Base-by-base conservation (phyloP, 2,797 vertebrate genomes). In the Otus scops region DNA sequence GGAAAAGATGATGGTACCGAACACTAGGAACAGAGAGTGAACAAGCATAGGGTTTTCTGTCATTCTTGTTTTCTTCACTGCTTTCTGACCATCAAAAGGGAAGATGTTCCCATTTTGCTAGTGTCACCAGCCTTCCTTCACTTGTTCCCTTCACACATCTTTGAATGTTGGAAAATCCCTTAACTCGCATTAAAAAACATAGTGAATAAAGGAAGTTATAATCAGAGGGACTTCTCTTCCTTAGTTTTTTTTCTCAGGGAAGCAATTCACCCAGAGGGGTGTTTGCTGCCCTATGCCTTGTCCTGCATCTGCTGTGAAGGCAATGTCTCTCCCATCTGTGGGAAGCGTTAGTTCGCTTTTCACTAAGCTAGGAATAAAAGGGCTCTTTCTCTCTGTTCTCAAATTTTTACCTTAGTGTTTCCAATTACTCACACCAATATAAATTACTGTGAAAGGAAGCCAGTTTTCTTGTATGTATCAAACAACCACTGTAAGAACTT, bases 191-290 rank as follows among this genome's bases (percentile, higher is more conserved):
- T 48, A n/a, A 83, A 92, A 88, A 26, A 0, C 32, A 71, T 7
- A 45, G 11, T 22, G 26, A 88, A n/a, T 8, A 36, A 45, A 63
- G 32, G 10, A 65, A 57, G 7, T 41, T 47, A 21, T 36, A 50
- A 13, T 32, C 39, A 74, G 43, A 91, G 17, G 3, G 9, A 22
- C 6, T 65, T 81, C 9, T 85, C 11, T 53, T 61, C 23, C 34
- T 68, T 21, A 34, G 9, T 61, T 13, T 6, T 38, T 43, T 83
- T 76, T 50, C 59, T 80, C 23, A 81, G 15, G 47, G 11, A 65
- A 88, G 18, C 0, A 0, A 30, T 56, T 92, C 34, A 34, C 32
- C 27, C 26, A 32, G 18, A 69, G 4, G 2, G 5, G 4, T 48
- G 14, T 43, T 85, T 79, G 13, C 22, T 83, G 10, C 69, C 68